Base-by-base conservation (phyloP, 2,797 vertebrate genomes). In the Spheniscus humboldti region DNA sequence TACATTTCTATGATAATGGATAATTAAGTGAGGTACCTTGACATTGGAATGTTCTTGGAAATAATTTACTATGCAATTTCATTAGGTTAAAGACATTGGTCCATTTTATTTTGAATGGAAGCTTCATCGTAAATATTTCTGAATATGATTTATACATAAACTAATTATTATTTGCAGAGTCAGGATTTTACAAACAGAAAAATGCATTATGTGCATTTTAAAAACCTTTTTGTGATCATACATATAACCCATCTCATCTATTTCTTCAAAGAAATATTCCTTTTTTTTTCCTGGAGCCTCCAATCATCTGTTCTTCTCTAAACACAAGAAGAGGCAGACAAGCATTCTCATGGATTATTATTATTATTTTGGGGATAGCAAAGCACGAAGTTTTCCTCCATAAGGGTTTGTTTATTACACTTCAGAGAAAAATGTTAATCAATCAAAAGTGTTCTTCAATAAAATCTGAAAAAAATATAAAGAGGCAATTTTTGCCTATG, bases 21-120 rank as follows among this genome's bases (percentile, higher is more conserved):
- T 98, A 98, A 98, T 98, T 98, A 97, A 98, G 97, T 97, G 98
- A 98, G 97, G 98, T 98, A 98, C 98, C 97, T 98, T 98, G 98
- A 98, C 98, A 98, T 98, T 98, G 98, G 96, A 98, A 97, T 98
- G 98, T 97, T 98, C 98, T 98, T 97, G 97, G 97, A 98, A 98
- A 97, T 98, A 98, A 98, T 98, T 98, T 98, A 98, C 91, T 87
- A 15, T 92, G 97, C 97, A 71, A 72, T 98, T 98, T 98, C 96
- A 97, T 97, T 98, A 95, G 66, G 93, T 84, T 96, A 91, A 96
- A 97, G 96, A 25, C 83, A 94, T 97, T 97, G 87, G 86, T 95
- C 97, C 98, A 83, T 96, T 98, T 97, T 97, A 98, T 97, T 97
- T 98, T 90, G 93, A 96, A 95, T 79, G 74, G 86, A 96, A 94